Conservation (phyloP, 2,888 invertebrate species). For the Linyphia triangularis region DNA sequence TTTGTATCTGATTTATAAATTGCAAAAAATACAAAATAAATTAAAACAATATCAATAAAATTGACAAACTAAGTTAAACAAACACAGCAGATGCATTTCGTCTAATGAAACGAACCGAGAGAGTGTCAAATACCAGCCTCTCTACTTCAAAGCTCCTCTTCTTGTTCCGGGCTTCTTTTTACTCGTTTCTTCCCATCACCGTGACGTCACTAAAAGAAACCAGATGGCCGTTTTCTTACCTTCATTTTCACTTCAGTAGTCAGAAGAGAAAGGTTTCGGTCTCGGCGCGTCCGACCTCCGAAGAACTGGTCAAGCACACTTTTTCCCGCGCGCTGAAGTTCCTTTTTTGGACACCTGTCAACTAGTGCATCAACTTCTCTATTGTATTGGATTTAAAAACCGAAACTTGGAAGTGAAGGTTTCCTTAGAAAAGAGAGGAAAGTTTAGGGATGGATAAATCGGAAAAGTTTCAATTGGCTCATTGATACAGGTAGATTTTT, state of each 20-base stretch:
- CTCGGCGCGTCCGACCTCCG: slow-evolving; percentile 19
- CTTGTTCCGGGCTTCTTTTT: slow-evolving; percentile 1
- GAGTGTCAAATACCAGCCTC: slow-evolving; percentile 11
- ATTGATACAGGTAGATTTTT: no score
- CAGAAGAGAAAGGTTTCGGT: slow-evolving; percentile 41
- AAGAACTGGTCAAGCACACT: slow-evolving; percentile 41
- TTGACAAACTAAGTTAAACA: no score
- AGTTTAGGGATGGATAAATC: neutral
- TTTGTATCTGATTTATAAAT: no score
- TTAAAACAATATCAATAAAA: no score
- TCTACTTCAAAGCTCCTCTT: slow-evolving; percentile 24
- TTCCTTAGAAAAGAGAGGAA: no score
- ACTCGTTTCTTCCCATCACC: slow-evolving; percentile 24
- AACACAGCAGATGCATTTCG: neutral
- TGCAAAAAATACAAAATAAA: no score
- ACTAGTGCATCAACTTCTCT: neutral
- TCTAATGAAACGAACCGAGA: slow-evolving; percentile 1
- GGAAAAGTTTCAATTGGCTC: no score
- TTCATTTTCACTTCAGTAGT: slow-evolving; percentile 69
- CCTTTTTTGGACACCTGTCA: slow-evolving; percentile 3
- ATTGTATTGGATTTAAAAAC: slow-evolving; percentile 11
- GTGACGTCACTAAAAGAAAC: slow-evolving; percentile 35
- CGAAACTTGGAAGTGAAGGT: neutral
- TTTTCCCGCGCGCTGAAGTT: slow-evolving; percentile 13
- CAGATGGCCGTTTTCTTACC: slow-evolving; percentile 51